phyloP scores from a whole-genome alignment of 2,113 vertebrate species.

The Montifringilla adamsi region DNA sequence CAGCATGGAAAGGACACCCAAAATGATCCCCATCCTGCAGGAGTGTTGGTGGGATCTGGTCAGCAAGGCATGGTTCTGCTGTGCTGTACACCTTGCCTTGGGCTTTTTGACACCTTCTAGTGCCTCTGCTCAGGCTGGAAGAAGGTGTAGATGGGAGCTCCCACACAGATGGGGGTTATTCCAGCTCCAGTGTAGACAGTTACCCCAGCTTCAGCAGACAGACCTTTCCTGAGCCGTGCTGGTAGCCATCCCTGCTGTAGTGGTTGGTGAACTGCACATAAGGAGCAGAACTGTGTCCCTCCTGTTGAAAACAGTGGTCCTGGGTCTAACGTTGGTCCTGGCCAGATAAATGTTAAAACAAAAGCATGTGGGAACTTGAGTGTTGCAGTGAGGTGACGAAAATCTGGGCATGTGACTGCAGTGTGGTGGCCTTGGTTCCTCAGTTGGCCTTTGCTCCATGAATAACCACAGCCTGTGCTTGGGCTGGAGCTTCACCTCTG shows the following conservation, averaged over 20 bases:
- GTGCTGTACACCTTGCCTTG: background rate
- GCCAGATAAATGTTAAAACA: background rate
- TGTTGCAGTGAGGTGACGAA: background rate
- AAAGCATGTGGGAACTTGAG: background rate
- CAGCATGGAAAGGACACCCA: background rate
- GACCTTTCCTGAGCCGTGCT: accelerated
- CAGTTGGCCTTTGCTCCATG: accelerated
- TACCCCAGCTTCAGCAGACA: background rate
- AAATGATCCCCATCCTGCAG: background rate
- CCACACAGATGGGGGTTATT: background rate
- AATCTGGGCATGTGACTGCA: background rate
- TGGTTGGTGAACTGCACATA: background rate
- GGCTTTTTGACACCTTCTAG: background rate
- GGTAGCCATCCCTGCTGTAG: background rate
- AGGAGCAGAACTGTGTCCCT: background rate
- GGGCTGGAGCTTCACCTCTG: background rate
- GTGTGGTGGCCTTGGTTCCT: background rate
- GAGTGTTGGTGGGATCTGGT: background rate
- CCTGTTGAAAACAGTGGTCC: background rate
- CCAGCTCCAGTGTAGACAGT: background rate
- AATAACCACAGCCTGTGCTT: background rate
- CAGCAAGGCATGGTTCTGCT: background rate
- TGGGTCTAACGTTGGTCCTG: background rate
- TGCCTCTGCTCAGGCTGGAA: background rate
- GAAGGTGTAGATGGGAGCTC: background rate